A percentile compares a stretch with the other conserved stretches of the same genome.
phyloP scores from a whole-genome alignment of 2,113 vertebrate species.

The Pristiophorus japonicus region DNA sequence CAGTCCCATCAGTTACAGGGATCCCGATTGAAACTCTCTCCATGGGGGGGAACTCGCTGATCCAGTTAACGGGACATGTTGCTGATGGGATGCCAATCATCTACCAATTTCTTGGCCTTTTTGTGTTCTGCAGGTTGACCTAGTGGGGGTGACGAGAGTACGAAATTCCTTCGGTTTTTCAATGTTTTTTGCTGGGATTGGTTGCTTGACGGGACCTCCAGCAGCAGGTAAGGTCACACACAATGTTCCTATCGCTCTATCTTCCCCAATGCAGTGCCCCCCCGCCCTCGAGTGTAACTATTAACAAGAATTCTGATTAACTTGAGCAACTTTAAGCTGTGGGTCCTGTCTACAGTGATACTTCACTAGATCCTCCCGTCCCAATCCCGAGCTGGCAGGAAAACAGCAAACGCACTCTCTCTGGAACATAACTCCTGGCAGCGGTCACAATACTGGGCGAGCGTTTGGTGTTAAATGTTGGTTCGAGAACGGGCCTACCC shows the following conservation, averaged over 20 bases:
- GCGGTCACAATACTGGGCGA: background rate
- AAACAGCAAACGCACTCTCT: background rate
- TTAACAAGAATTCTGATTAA: background rate
- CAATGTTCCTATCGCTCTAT: background rate
- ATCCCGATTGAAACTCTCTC: background rate
- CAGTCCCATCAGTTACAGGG: background rate
- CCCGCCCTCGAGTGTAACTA: background rate
- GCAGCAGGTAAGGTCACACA: conserved; percentile 68
- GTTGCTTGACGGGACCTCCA: conserved; percentile 76
- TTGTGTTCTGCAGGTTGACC: conserved; percentile 67
- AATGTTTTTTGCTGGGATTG: conserved; percentile 78
- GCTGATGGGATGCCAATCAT: background rate
- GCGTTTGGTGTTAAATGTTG: background rate
- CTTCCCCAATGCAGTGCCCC: background rate
- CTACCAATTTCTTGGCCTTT: background rate
- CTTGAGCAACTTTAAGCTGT: background rate
- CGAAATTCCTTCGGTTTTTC: conserved; percentile 80
- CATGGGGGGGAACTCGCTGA: background rate
- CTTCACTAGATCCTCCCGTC: background rate
- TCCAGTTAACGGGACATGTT: background rate
- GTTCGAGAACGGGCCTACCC: background rate
- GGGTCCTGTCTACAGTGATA: background rate
- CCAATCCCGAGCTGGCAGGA: background rate
- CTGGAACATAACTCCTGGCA: background rate
- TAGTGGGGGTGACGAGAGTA: conserved; percentile 65